These are phyloP conservation scores for Petrocephalus microphthalmus DNA, from an alignment of 2,113 vertebrate species.

Conservation along the genomic window DNA sequence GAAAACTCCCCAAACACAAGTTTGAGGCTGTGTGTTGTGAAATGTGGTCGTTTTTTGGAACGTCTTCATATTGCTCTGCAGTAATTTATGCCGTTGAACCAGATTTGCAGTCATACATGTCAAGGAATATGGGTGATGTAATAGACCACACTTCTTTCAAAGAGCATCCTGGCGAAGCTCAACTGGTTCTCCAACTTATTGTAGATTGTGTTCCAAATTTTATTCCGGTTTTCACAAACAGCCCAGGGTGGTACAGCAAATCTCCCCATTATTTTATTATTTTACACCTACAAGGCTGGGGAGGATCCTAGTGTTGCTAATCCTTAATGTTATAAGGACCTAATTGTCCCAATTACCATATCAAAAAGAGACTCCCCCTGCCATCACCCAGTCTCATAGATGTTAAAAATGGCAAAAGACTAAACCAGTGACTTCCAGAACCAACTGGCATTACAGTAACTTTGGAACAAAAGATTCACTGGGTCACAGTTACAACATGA, in stretches of 20 bases:
- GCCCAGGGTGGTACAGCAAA: too few species aligned
- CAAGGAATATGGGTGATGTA: background rate
- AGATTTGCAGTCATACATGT: background rate
- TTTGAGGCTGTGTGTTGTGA: background rate
- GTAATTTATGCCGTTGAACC: background rate
- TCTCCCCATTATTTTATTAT: too few species aligned
- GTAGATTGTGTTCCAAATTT: background rate
- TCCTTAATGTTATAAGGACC: too few species aligned
- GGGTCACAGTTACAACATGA: background rate
- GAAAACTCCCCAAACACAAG: background rate
- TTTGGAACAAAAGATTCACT: background rate
- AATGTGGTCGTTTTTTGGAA: background rate
- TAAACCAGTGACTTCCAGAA: background rate
- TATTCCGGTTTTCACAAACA: too few species aligned
- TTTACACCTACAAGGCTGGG: too few species aligned
- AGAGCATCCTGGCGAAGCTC: background rate
- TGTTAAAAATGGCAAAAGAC: background rate
- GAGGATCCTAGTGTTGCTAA: too few species aligned
- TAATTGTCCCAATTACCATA: background rate
- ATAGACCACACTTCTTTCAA: background rate
- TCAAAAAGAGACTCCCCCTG: background rate
- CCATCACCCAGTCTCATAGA: background rate
- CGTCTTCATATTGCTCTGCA: background rate
- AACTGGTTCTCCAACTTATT: background rate
- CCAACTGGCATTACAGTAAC: background rate